Conservation (phyloP, 2,113 vertebrate species). For the Capreolus pygargus region DNA sequence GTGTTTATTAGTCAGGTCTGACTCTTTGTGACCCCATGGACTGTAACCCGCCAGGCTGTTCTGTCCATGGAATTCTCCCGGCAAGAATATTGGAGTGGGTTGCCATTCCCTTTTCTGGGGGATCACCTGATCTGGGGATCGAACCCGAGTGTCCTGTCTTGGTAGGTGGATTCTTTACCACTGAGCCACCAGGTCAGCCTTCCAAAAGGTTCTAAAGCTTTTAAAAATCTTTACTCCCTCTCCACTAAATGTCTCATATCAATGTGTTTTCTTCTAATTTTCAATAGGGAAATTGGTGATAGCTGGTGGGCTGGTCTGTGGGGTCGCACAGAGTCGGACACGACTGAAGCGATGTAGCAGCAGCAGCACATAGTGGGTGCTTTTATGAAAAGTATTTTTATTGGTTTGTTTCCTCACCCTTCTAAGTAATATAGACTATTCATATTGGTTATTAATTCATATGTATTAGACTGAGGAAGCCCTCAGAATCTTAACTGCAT, state of each 20-base stretch:
- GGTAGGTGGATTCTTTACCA: neutral
- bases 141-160: neutral
- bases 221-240: neutral
- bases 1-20: neutral
- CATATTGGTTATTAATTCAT: neutral
- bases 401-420: neutral
- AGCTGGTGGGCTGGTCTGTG: neutral
- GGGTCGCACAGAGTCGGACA: neutral
- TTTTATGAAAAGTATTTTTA: neutral
- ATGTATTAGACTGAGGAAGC: neutral
- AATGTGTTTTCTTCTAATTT: neutral
- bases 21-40: neutral
- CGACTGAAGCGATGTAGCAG: neutral
- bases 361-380: neutral
- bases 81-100: neutral
- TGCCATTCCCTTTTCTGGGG: neutral
- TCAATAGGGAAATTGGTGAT: neutral
- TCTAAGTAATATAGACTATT: neutral
- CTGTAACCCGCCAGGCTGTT: neutral
- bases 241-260: neutral
- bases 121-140: neutral
- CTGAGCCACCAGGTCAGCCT: neutral
- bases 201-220: neutral
- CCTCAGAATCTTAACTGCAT: neutral
- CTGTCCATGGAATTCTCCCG: neutral